phyloP scores from a whole-genome alignment of 2,888 invertebrate genomes.

The Drosophila greeni region DNA sequence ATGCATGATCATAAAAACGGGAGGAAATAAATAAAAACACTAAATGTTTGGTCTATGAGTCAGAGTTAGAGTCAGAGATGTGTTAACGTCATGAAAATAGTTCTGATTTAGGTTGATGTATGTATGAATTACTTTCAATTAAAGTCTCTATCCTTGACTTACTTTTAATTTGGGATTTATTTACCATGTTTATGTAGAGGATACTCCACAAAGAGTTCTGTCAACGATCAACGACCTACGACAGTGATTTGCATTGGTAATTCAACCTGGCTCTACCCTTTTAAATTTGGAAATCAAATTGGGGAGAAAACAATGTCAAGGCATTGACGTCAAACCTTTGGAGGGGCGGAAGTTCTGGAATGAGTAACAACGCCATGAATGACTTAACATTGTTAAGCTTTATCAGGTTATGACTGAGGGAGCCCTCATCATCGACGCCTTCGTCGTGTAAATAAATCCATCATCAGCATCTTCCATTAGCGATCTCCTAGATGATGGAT shows the following conservation, averaged over 20 bases:
- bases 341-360: constrained; percentile 19
- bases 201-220: neutral
- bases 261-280: neutral
- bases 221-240: constrained; percentile 45
- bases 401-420: constrained; percentile 10
- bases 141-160: neutral
- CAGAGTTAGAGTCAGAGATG: neutral
- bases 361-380: constrained; percentile 14
- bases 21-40: constrained; percentile 6
- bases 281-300: constrained; percentile 21
- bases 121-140: neutral
- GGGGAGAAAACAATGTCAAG: constrained; percentile 10
- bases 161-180: neutral
- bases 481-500: constrained; percentile 52
- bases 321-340: constrained; percentile 43
- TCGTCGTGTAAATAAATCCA: constrained; percentile 62
- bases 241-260: constrained; percentile 54
- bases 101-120: neutral
- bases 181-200: no score
- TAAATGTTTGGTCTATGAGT: constrained; percentile 19
- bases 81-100: neutral
- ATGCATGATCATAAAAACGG: constrained; percentile 21
- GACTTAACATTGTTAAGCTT: constrained; percentile 1
- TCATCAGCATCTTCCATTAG: constrained; percentile 45
- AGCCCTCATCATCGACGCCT: constrained; percentile 5